A percentile compares a stretch with the other conserved stretches of the same genome.
Conservation (phyloP, 2,113 vertebrate genomes). For the Stomatorhinus ivindoensis region DNA sequence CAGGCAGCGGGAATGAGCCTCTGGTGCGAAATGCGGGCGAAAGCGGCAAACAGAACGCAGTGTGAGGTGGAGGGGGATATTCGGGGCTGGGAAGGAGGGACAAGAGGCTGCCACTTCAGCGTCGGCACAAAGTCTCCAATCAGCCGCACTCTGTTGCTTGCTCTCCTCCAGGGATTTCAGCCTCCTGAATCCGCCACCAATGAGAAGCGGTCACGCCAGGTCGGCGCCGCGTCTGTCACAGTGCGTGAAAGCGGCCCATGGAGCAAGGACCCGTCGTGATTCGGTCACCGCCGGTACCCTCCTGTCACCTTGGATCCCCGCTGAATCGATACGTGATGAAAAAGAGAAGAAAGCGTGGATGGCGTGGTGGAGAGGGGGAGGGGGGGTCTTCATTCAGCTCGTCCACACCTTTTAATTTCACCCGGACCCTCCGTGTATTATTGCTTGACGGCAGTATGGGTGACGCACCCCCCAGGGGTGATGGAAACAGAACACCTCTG, state of each 20-base stretch:
- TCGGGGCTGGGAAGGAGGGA: background rate
- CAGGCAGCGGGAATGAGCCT: background rate
- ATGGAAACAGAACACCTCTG: conserved; percentile 36
- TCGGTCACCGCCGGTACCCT: conserved; percentile 49
- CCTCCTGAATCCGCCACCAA: background rate
- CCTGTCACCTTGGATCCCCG: conserved; percentile 43
- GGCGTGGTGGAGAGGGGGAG: too few species aligned
- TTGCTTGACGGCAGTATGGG: conserved; percentile 34
- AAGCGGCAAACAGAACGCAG: background rate
- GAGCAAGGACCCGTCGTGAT: conserved; percentile 35
- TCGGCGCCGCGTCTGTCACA: conserved; percentile 43
- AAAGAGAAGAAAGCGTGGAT: conserved; percentile 11
- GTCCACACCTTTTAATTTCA: conserved; percentile 52
- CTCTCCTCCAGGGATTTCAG: background rate
- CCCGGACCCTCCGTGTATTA: conserved; percentile 45
- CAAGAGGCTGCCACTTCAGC: background rate
- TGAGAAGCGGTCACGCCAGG: conserved; percentile 16
- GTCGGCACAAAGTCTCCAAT: background rate
- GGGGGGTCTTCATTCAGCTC: conserved; percentile 19
- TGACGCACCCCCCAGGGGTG: conserved; percentile 30
- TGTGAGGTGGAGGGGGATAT: background rate
- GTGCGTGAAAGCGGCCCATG: background rate
- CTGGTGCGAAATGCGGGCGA: background rate
- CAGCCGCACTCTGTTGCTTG: background rate
- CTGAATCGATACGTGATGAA: conserved; percentile 36